Conservation (phyloP, 2,113 vertebrate species). For the Salvelinus namaycush region DNA sequence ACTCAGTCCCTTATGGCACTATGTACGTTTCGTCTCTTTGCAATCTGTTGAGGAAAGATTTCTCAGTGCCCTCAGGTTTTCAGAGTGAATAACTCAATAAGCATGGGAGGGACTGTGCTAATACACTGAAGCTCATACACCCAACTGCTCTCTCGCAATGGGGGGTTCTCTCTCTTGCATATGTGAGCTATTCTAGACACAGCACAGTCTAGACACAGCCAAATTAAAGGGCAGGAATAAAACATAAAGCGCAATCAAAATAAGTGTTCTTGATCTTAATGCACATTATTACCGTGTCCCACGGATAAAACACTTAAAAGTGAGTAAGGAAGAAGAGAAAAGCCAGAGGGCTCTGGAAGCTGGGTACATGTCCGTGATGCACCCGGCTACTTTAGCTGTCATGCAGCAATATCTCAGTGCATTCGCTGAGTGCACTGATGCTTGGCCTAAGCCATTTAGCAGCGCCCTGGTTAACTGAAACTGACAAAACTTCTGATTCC, state of each 20-base stretch:
- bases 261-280: slow-evolving; percentile 83
- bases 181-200: slow-evolving; percentile 47
- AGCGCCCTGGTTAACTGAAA: slow-evolving; percentile 67
- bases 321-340: slow-evolving; percentile 76
- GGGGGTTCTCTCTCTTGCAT: slow-evolving; percentile 13
- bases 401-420: slow-evolving; percentile 63
- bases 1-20: background rate
- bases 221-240: slow-evolving; percentile 72
- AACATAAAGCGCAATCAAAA: slow-evolving; percentile 84
- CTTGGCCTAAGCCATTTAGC: slow-evolving; percentile 65
- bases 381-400: slow-evolving; percentile 78
- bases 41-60: background rate
- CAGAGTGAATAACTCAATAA: background rate
- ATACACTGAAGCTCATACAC: slow-evolving; percentile 10
- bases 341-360: slow-evolving; percentile 71
- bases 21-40: background rate
- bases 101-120: background rate
- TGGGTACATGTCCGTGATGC: slow-evolving; percentile 73
- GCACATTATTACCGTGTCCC: slow-evolving; percentile 83
- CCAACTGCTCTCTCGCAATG: slow-evolving; percentile 3
- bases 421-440: slow-evolving; percentile 63
- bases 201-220: slow-evolving; percentile 58
- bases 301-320: slow-evolving; percentile 84
- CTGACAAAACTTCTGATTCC: slow-evolving; percentile 74
- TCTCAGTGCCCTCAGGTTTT: background rate